Evolutionary conservation across 2,888 invertebrate species (phyloP).

Genomic region (Cheilosia impressa): DNA sequence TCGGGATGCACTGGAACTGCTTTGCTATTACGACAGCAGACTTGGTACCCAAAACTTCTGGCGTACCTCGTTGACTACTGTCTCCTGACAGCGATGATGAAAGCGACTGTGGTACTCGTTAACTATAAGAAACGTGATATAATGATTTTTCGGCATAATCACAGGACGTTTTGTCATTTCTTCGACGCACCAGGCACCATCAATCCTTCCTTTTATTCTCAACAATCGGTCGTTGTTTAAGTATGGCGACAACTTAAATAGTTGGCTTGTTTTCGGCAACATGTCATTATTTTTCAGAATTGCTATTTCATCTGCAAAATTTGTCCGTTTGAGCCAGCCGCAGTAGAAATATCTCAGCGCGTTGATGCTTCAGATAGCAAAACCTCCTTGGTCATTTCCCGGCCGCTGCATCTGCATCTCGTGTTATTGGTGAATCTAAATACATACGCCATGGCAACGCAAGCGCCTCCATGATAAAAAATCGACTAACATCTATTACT

Average conservation of each 20-base stretch:
- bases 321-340: too few relatives aligned
- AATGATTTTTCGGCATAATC: not conserved
- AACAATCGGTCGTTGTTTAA: not conserved
- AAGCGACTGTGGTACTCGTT: not conserved
- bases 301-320: too few relatives aligned
- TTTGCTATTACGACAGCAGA: not conserved
- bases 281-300: too few relatives aligned
- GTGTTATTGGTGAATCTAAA: too few relatives aligned
- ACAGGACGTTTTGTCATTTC: not conserved
- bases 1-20: not conserved
- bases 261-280: not conserved
- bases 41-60: not conserved
- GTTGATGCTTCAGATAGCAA: not conserved
- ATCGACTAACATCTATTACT: too few relatives aligned
- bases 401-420: too few relatives aligned
- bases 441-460: too few relatives aligned
- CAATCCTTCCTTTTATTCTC: not conserved
- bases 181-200: slow-evolving; percentile 2
- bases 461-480: too few relatives aligned
- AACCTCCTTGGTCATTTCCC: not conserved
- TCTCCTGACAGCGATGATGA: not conserved
- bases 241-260: not conserved
- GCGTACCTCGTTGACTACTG: not conserved
- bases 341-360: too few relatives aligned
- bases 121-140: not conserved